phyloP scores from a whole-genome alignment of 2,797 vertebrate species.

The Karalla daura region DNA sequence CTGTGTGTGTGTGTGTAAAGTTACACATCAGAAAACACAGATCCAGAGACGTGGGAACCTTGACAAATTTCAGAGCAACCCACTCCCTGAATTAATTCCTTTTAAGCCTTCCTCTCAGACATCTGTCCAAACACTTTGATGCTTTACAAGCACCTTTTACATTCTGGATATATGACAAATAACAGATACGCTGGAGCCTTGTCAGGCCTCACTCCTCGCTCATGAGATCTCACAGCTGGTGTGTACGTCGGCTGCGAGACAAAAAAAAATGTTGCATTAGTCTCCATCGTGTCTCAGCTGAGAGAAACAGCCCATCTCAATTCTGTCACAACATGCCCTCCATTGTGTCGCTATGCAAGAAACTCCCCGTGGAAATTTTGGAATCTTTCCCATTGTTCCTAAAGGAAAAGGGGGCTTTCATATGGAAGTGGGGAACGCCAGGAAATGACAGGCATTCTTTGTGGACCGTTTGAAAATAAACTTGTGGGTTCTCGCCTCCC shows the following conservation, averaged over 20 bases:
- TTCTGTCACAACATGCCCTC: conserved; percentile 69
- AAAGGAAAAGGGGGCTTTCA: conserved; percentile 78
- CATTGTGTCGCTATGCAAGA: conserved; percentile 62
- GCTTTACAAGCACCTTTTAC: conserved; percentile 26
- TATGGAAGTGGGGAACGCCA: conserved; percentile 82
- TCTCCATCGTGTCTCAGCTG: conserved; percentile 48
- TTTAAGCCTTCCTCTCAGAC: not conserved
- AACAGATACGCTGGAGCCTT: conserved; percentile 3
- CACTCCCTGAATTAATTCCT: conserved; percentile 33
- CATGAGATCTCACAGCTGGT: conserved; percentile 23
- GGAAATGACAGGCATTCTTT: conserved; percentile 86
- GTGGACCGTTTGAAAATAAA: conserved; percentile 82
- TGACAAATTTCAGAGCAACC: conserved; percentile 23
- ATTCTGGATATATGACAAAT: not conserved
- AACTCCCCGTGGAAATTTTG: conserved; percentile 79
- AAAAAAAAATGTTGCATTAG: conserved; percentile 33
- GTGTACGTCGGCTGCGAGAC: conserved; percentile 11
- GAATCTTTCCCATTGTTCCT: conserved; percentile 83
- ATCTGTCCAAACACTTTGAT: conserved; percentile 11
- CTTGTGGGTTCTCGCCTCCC: conserved; percentile 70
- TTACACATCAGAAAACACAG: conserved; percentile 15
- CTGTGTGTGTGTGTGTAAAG: conserved; percentile 26
- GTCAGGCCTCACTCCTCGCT: conserved; percentile 15
- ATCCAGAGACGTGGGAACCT: conserved; percentile 22
- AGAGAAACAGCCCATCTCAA: conserved; percentile 61